Base-by-base conservation (phyloP, 2,888 invertebrate genomes). In the Drosophila mercatorum region DNA sequence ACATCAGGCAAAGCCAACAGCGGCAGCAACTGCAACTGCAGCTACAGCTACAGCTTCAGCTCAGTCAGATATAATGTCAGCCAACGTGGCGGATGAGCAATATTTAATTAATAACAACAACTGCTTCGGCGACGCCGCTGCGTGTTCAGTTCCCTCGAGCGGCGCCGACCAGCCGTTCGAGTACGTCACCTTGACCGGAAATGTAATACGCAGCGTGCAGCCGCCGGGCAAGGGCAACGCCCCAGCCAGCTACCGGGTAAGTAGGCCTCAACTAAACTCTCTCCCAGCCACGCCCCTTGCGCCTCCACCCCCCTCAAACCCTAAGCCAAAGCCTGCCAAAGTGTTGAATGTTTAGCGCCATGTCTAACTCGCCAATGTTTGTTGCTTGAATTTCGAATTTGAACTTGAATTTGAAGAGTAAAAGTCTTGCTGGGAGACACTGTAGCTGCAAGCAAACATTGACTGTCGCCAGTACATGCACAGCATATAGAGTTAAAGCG, bases 141-240 rank as follows among this genome's bases (percentile, higher is more conserved):
- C 80, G 51, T 75, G 47, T 55, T n/a, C 70, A 40, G 34, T 66
- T 74, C 75, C 76, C 65, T n/a, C 28, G 61, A 62, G 44, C 44
- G 62, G 49, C 61, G 10, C 53, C 7, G 90, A 91, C 68, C 92
- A 92, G 68, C 90, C 91, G 38, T 93, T 93, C 68, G 91, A 91
- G 75, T 93, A 93, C 78, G 91, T 92, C 60, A 93, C 93, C 63
- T 78, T 92, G 56, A 91, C 92, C 68, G 93, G 93, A 74, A 92
- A 92, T 75, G 92, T 93, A 70, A 93, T 93, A 74, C 91, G 92
- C 79, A 93, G 93, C 78, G 93, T 93, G 73, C 90, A 92, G 78
- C 91, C 93, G 69, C 93, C 93, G 71, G 93, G 93, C 88, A 93
- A 93, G 90, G 92, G 93, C 59, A 84, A 85, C 28, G 85, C 84